Evolutionary conservation across 2,797 vertebrate genomes (phyloP), one percentile per base, ranked within the genome.

Genomic region (Aplochiton taeniatus): DNA sequence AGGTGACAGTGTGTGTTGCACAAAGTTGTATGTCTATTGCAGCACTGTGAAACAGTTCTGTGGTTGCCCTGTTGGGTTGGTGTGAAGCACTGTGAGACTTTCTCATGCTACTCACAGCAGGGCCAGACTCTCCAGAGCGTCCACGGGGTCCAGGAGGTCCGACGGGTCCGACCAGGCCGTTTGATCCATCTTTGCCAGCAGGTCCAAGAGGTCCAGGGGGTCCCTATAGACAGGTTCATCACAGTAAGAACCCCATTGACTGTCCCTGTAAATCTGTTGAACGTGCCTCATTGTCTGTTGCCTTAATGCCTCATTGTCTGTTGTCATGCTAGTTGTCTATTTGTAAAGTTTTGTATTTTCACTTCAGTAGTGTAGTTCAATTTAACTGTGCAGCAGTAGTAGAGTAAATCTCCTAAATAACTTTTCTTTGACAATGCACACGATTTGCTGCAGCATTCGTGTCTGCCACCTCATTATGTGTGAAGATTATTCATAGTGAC

Each of bases 91-190:
- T 31, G 6, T 31, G 31, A 6, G 31, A 31, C 31, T 31, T n/a
- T n/a, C 59, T 19, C 14, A 16, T 17, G 0, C 12, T 76, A 94
- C 96, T 85, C 85, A 99, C 97, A 84, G 92, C 81, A 0, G 95
- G 93, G 16, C 97, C 97, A 12, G 89, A 65, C 90, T 99, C 97
- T 68, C 97, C 97, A 71, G 95, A 93, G 47, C 97, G 95, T 78
- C 97, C 97, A 14, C 97, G 97, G 68, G 96, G 95, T 57, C 97
- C 97, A 0, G 96, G 94, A 19, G 97, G 95, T 50, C 97, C 97
- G 4, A 99, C 94, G 63, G 95, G 96, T 12, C 97, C 97, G 8
- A 91, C 87, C 61, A 91, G 87, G 65, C 97, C 97, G 0, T 97
- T 98, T 66, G 88, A 71, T 43, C 97, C 97, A 1, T 99, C 97